phyloP scores from a whole-genome alignment of 2,113 vertebrate species.

The Saccopteryx leptura region DNA sequence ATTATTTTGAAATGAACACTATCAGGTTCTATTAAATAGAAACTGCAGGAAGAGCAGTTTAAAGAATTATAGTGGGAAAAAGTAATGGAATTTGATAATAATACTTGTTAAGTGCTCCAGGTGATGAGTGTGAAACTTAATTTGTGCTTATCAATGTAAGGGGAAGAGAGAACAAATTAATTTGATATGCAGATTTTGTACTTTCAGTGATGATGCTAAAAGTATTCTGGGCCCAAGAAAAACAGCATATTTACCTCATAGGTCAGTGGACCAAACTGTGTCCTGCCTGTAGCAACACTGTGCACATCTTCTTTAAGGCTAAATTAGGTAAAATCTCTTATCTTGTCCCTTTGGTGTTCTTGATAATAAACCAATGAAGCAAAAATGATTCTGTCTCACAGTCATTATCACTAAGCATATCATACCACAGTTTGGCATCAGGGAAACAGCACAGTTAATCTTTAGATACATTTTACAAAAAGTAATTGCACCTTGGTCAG shows the following conservation, averaged over 20 bases:
- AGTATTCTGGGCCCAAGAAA: background rate
- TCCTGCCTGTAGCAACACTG: background rate
- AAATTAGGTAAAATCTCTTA: background rate
- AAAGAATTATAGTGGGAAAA: constrained; percentile 33
- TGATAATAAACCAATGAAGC: background rate
- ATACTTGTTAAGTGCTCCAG: constrained; percentile 67
- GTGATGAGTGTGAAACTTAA: constrained; percentile 80
- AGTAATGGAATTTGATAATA: constrained; percentile 65
- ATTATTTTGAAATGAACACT: constrained; percentile 22
- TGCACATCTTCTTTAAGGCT: background rate
- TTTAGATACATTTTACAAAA: background rate
- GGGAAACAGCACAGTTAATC: background rate
- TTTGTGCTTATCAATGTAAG: constrained; percentile 78
- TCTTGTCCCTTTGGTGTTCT: background rate
- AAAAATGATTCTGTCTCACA: background rate
- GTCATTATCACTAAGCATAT: background rate
- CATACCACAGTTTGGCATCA: background rate
- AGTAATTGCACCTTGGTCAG: background rate
- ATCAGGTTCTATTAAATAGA: background rate
- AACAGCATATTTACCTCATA: background rate
- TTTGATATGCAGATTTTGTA: constrained; percentile 59
- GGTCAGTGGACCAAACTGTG: background rate
- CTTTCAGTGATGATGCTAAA: constrained; percentile 52
- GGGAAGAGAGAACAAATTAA: constrained; percentile 72
- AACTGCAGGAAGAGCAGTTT: background rate